Evolutionary conservation across 2,888 invertebrate species (phyloP).

Genomic region (Xestia xanthographa): DNA sequence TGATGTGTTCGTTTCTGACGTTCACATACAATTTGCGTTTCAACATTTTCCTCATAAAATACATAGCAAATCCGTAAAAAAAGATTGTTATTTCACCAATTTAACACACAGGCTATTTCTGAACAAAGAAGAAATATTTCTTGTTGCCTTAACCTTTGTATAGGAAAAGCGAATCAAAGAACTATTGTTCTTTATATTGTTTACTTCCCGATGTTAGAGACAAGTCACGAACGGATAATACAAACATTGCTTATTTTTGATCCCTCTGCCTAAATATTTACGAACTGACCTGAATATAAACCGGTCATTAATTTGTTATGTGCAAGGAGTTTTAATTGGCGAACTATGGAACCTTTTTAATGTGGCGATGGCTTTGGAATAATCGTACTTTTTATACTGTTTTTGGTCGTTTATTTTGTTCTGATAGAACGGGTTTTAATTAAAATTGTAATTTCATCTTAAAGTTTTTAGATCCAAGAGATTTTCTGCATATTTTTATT

Average conservation of each 20-base stretch:
- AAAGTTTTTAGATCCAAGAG: not conserved
- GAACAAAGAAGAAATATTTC: slow-evolving; percentile 12
- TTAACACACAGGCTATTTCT: slow-evolving; percentile 18
- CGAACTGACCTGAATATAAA: slow-evolving; percentile 59
- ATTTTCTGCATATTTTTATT: not conserved
- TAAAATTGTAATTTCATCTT: not conserved
- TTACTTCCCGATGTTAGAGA: slow-evolving; percentile 36
- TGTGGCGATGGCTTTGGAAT: slow-evolving; percentile 22
- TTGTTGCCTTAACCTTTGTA: slow-evolving; percentile 30
- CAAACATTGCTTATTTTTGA: slow-evolving; percentile 50
- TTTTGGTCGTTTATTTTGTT: slow-evolving; percentile 6
- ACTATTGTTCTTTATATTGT: slow-evolving; percentile 36
- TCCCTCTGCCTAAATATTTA: slow-evolving; percentile 56
- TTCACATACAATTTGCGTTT: not conserved
- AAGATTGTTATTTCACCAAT: slow-evolving; percentile 3
- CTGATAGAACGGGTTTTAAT: not conserved
- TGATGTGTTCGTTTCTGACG: not conserved
- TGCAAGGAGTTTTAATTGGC: slow-evolving; percentile 56
- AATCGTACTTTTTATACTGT: slow-evolving; percentile 13
- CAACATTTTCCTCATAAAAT: not conserved
- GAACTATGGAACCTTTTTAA: slow-evolving; percentile 44
- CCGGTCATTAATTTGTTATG: slow-evolving; percentile 49
- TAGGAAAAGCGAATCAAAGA: slow-evolving; percentile 32
- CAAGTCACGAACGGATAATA: slow-evolving; percentile 46
- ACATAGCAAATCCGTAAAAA: not conserved